A percentile compares a stretch with the other conserved stretches of the same genome.
Conservation (phyloP, 2,888 invertebrate genomes). For the Torymus auratus region DNA sequence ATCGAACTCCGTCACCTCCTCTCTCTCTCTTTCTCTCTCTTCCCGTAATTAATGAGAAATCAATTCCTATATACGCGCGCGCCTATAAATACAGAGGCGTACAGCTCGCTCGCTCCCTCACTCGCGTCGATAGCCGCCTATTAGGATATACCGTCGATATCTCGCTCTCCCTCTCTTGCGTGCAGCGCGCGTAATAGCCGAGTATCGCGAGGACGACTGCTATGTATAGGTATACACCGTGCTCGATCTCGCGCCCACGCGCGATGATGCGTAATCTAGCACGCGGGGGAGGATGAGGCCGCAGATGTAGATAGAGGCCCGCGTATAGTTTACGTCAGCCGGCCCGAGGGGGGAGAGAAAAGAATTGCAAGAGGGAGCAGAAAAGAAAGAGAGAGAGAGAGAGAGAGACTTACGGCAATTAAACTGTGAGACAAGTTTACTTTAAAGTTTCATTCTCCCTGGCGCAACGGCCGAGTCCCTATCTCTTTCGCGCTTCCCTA, state of each 20-base stretch:
- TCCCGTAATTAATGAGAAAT: constrained; percentile 69
- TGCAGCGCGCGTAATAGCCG: no score
- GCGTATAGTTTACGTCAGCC: no score
- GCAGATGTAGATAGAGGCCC: no score
- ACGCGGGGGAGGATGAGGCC: no score
- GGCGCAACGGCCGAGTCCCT: constrained; percentile 26
- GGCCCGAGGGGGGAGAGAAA: neutral
- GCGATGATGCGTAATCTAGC: no score
- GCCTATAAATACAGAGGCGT: constrained; percentile 32
- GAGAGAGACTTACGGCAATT: constrained; percentile 42
- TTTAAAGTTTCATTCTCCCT: constrained; percentile 51
- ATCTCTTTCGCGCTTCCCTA: constrained; percentile 8
- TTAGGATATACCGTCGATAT: constrained; percentile 4
- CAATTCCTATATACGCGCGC: constrained; percentile 64
- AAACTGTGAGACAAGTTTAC: constrained; percentile 51
- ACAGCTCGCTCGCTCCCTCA: constrained; percentile 38
- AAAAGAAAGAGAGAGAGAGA: neutral
- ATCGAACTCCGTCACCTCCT: constrained; percentile 10
- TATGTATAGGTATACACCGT: no score
- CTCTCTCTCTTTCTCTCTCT: no score
- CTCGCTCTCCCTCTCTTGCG: neutral
- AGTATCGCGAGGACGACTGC: no score
- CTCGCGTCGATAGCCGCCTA: constrained; percentile 59
- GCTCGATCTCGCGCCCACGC: no score
- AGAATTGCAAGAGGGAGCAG: neutral